Evolutionary conservation across 2,113 vertebrate genomes (phyloP).

Genomic region (Smithornis capensis): DNA sequence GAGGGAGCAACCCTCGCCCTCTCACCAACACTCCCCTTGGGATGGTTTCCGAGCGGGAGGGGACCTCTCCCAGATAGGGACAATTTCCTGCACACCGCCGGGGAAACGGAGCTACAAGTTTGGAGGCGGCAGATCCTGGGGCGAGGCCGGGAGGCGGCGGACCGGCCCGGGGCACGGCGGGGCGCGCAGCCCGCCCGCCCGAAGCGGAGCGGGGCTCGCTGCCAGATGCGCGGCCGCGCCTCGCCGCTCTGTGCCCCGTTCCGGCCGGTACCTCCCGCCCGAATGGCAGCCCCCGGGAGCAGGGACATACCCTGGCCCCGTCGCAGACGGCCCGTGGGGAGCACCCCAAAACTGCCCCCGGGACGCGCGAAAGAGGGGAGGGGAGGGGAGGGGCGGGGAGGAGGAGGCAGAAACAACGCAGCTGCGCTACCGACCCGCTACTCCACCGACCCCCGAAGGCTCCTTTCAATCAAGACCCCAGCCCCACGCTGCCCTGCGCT

Average conservation of each 20-base stretch:
- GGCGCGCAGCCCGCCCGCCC: neutral
- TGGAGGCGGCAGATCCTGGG: neutral
- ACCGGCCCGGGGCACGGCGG: neutral
- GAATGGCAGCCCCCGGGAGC: neutral
- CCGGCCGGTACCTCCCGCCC: neutral
- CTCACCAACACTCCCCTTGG: neutral
- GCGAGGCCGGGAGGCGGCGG: neutral
- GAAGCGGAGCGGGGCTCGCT: neutral
- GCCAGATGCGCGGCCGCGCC: too few relatives aligned
- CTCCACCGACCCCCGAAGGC: neutral
- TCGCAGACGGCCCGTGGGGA: neutral
- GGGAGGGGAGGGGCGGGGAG: too few relatives aligned
- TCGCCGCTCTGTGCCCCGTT: neutral
- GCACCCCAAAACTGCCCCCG: neutral
- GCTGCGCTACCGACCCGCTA: neutral
- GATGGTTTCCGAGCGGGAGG: neutral
- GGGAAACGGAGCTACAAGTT: neutral
- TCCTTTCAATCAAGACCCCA: neutral
- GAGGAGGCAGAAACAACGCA: neutral
- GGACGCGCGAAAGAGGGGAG: neutral
- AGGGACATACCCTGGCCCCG: too few relatives aligned
- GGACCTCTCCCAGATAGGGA: neutral
- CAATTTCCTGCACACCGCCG: neutral
- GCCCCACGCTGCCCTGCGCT: neutral
- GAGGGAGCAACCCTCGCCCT: neutral